Evolutionary conservation across 2,797 vertebrate genomes (phyloP).

Genomic region (Pipistrellus nathusii): DNA sequence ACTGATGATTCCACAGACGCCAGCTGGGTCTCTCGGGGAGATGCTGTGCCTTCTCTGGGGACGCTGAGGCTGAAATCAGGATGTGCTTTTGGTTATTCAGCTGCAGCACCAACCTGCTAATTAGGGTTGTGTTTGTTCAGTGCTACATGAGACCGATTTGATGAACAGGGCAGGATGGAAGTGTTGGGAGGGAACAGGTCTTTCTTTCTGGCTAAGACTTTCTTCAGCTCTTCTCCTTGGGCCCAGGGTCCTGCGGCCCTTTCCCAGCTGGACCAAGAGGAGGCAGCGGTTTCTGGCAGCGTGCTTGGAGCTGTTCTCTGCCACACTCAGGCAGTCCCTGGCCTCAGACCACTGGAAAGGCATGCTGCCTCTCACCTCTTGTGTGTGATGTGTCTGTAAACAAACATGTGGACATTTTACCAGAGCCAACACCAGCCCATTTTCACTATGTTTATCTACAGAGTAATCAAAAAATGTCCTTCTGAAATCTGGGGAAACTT

Average conservation of each 20-base stretch:
- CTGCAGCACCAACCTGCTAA: conserved; percentile 32
- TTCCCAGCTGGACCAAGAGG: neutral
- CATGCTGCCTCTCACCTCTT: neutral
- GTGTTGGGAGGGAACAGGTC: neutral
- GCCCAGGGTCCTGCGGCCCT: neutral
- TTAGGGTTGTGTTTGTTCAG: conserved; percentile 65
- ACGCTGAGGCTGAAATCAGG: neutral
- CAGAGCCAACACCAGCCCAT: neutral
- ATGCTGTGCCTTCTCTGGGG: neutral
- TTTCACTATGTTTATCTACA: neutral
- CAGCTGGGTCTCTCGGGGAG: neutral
- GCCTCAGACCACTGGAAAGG: neutral
- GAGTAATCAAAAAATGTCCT: neutral
- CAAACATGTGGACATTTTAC: neutral
- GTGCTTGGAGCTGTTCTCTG: neutral
- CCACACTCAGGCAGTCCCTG: neutral
- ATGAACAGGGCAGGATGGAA: neutral
- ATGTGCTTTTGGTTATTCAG: conserved; percentile 40
- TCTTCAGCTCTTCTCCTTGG: conserved; percentile 1
- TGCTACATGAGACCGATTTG: conserved; percentile 49
- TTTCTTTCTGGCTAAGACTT: conserved; percentile 20
- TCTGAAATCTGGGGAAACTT: neutral
- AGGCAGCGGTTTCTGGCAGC: neutral
- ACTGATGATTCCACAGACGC: neutral
- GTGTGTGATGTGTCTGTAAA: neutral